These are phyloP conservation scores for Psittacula cyanocephala DNA, from an alignment of 2,113 vertebrate genomes.

Conservation along the genomic window DNA sequence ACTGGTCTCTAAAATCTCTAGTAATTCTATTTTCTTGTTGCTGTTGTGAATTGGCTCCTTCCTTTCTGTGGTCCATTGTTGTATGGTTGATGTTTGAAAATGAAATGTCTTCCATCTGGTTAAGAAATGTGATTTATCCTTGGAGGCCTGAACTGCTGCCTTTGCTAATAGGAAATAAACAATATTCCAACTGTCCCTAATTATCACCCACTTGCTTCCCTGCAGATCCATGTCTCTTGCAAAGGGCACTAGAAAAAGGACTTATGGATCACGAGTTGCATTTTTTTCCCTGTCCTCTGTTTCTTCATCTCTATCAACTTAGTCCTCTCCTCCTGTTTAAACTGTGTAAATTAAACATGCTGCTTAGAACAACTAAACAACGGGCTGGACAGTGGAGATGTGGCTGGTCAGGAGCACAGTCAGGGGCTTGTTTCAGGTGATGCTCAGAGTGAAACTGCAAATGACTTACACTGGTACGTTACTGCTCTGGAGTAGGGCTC, in stretches of 20 bases:
- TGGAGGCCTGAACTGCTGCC: constrained; percentile 3
- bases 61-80: constrained; percentile 4
- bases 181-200: neutral
- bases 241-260: neutral
- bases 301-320: neutral
- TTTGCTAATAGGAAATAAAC: constrained; percentile 32
- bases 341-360: neutral
- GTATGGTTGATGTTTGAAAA: constrained; percentile 26
- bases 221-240: neutral
- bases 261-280: neutral
- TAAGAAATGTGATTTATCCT: constrained; percentile 32
- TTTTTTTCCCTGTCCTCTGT: neutral
- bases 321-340: neutral
- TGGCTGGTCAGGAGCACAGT: neutral
- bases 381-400: neutral
- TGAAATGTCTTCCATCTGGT: constrained; percentile 39
- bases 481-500: neutral
- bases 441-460: neutral
- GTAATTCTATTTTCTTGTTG: constrained; percentile 47
- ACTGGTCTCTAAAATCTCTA: neutral
- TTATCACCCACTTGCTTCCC: constrained; percentile 20
- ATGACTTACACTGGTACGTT: neutral
- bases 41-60: constrained; percentile 31
- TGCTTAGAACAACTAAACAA: neutral
- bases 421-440: neutral